A percentile compares a stretch with the other conserved stretches of the same genome.
These are phyloP conservation scores for Hylia prasina DNA, from an alignment of 2,113 vertebrate species.

Conservation along the genomic window DNA sequence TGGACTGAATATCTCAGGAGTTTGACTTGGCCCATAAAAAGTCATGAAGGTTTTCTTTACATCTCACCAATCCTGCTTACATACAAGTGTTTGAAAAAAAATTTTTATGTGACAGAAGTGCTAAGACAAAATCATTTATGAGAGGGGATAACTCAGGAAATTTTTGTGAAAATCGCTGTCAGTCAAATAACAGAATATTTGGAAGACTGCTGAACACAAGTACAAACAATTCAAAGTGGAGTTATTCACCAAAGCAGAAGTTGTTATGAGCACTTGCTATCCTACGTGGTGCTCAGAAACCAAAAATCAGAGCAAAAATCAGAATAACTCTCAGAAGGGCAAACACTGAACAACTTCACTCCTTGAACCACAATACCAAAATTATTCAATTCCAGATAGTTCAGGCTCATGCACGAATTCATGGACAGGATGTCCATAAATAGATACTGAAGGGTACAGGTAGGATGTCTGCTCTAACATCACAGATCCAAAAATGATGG, in stretches of 20 bases:
- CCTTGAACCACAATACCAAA: neutral
- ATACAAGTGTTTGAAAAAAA: neutral
- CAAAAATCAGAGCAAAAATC: neutral
- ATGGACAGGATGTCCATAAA: neutral
- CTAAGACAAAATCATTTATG: neutral
- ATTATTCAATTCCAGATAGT: neutral
- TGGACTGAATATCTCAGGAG: neutral
- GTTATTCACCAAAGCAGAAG: neutral
- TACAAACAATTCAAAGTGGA: neutral
- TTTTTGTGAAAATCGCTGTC: neutral
- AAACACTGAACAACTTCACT: neutral
- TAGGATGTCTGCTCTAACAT: neutral
- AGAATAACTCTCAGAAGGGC: neutral
- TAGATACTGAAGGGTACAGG: neutral
- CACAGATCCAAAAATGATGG: neutral
- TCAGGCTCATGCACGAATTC: neutral
- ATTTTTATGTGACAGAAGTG: neutral
- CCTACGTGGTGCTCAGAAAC: neutral
- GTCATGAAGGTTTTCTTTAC: neutral
- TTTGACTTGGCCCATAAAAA: neutral
- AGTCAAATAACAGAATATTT: neutral
- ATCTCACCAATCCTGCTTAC: neutral
- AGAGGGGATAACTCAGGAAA: neutral
- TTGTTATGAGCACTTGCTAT: neutral
- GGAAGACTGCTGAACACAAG: neutral